Evolutionary conservation across 2,888 invertebrate genomes (phyloP).

Genomic region (Agriopis leucophaearia): DNA sequence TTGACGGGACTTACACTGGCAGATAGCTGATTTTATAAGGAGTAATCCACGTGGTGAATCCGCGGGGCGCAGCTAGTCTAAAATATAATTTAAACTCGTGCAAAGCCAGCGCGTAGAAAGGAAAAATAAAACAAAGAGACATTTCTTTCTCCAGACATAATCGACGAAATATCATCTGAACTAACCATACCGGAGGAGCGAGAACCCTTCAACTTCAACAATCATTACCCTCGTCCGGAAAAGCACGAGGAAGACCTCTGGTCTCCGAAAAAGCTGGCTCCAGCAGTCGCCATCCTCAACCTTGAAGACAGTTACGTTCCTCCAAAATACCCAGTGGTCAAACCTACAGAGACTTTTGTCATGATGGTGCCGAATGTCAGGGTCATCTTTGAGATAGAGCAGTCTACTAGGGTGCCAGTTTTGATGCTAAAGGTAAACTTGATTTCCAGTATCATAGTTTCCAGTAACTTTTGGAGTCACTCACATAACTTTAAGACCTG

Average conservation of each 20-base stretch:
- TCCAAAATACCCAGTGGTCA: slow-evolving; percentile 70
- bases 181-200: slow-evolving; percentile 77
- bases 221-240: slow-evolving; percentile 70
- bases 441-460: neutral
- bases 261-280: slow-evolving; percentile 89
- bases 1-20: too few species aligned
- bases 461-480: too few species aligned
- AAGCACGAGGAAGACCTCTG: slow-evolving; percentile 88
- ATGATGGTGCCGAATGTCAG: slow-evolving; percentile 86
- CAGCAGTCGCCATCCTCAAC: slow-evolving; percentile 58
- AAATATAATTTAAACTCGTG: too few species aligned
- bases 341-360: slow-evolving; percentile 81
- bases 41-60: too few species aligned
- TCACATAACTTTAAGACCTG: too few species aligned
- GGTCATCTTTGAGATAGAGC: slow-evolving; percentile 89
- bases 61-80: too few species aligned
- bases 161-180: slow-evolving; percentile 78
- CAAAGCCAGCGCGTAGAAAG: too few species aligned
- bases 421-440: slow-evolving; percentile 69
- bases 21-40: too few species aligned
- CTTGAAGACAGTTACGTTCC: slow-evolving; percentile 70
- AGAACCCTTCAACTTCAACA: slow-evolving; percentile 80
- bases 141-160: slow-evolving; percentile 71
- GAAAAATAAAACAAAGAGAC: too few species aligned
- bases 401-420: slow-evolving; percentile 70